These are phyloP conservation scores for Axea sp. DNA, from an alignment of 2,888 invertebrate genomes.

Conservation along the genomic window DNA sequence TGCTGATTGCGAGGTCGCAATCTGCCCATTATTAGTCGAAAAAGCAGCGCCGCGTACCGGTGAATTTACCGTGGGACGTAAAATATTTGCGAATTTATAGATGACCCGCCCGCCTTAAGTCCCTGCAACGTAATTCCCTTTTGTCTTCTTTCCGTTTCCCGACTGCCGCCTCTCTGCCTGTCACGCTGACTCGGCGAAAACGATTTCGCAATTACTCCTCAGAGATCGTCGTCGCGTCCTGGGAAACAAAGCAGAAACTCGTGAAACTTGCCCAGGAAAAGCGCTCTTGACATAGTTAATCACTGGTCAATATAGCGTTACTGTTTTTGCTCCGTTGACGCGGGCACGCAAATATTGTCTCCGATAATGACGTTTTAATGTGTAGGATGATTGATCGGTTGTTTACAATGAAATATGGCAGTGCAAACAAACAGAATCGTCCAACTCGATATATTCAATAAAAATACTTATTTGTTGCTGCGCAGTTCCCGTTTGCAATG, in stretches of 20 bases:
- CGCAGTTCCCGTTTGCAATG: too few relatives aligned
- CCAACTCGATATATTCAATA: too few relatives aligned
- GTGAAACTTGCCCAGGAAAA: conserved; percentile 12
- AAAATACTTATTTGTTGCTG: too few relatives aligned
- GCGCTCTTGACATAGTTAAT: conserved; percentile 39
- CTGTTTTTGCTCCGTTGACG: conserved; percentile 4
- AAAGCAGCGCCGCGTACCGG: conserved; percentile 64
- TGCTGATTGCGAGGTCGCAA: conserved; percentile 20
- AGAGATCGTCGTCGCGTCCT: conserved; percentile 73
- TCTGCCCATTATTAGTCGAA: conserved; percentile 14
- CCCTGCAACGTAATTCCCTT: conserved; percentile 52
- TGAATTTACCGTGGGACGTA: conserved; percentile 72
- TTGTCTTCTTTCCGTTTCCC: conserved; percentile 61
- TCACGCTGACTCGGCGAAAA: conserved; percentile 65
- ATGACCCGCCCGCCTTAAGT: conserved; percentile 61
- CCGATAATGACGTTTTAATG: conserved; percentile 21
- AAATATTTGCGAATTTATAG: conserved; percentile 77
- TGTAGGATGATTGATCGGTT: conserved; percentile 14
- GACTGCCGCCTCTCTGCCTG: conserved; percentile 64
- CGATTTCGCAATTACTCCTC: conserved; percentile 28
- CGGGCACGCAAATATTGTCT: conserved; percentile 24
- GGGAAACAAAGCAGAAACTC: conserved; percentile 72
- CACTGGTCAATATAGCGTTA: conserved; percentile 30
- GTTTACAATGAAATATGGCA: conserved; percentile 4
- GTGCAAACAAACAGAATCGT: too few relatives aligned